Evolutionary conservation across 2,113 vertebrate species (phyloP).

Genomic region (Siniperca knerii): DNA sequence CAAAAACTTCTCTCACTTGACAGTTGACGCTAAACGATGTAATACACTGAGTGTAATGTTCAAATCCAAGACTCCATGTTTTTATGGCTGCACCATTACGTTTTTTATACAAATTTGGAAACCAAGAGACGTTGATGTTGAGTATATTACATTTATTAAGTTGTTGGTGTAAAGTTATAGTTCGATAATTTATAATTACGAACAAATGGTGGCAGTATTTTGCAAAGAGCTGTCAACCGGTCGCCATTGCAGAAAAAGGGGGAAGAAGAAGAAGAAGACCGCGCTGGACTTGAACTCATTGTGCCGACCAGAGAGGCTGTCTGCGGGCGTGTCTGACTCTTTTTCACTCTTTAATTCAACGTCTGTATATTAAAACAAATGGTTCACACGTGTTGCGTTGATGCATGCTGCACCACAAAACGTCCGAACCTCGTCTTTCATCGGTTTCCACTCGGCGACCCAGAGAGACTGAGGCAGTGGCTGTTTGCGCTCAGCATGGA

Average conservation of each 20-base stretch:
- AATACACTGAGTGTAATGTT: background rate
- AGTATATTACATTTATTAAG: background rate
- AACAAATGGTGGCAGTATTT: conserved; percentile 38
- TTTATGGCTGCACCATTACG: background rate
- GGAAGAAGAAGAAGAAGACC: conserved; percentile 23
- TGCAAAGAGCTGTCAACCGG: background rate
- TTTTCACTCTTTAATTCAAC: background rate
- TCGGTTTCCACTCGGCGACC: conserved; percentile 34
- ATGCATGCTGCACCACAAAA: background rate
- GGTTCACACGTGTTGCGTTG: conserved; percentile 47
- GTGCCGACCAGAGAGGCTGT: too few species aligned
- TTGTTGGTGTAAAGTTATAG: background rate
- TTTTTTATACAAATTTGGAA: background rate
- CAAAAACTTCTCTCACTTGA: background rate
- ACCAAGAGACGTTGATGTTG: background rate
- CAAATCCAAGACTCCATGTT: background rate
- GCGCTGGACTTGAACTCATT: conserved; percentile 37
- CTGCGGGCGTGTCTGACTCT: background rate
- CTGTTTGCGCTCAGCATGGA: conserved; percentile 38
- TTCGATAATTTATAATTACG: background rate
- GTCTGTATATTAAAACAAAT: background rate
- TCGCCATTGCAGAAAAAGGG: background rate
- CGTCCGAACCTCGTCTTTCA: conserved; percentile 32
- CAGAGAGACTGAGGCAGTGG: conserved; percentile 38
- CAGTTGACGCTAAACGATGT: background rate